phyloP scores from a whole-genome alignment of 2,797 vertebrate genomes.

The Aphelocoma californica region DNA sequence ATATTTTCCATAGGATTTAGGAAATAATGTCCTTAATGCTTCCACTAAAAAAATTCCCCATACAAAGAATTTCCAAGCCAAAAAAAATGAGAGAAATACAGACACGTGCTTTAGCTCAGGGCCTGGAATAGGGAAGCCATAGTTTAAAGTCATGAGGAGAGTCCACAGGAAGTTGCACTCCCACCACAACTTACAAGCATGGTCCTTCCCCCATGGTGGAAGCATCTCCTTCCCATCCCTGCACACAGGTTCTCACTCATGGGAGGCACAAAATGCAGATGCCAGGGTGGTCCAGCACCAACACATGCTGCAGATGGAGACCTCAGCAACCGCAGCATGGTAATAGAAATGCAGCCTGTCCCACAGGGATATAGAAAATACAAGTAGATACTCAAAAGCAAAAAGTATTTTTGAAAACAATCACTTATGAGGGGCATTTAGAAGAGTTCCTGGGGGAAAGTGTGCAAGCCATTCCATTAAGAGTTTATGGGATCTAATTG shows the following conservation, averaged over 20 bases:
- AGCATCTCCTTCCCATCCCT: not conserved
- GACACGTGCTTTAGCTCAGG: not conserved
- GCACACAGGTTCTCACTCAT: rapidly evolving
- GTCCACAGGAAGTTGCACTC: not conserved
- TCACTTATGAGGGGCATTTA: not conserved
- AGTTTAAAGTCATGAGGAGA: not conserved
- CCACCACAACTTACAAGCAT: not conserved
- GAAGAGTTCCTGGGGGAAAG: not conserved
- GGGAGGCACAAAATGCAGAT: not conserved
- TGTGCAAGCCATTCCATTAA: not conserved
- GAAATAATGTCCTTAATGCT: not conserved
- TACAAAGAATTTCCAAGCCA: not conserved
- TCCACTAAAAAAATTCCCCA: not conserved
- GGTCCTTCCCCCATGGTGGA: not conserved
- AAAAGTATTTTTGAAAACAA: not conserved
- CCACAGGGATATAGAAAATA: not conserved
- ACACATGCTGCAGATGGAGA: rapidly evolving
- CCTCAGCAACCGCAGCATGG: not conserved
- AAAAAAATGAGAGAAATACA: not conserved
- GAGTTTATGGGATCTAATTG: not conserved
- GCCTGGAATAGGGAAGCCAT: not conserved
- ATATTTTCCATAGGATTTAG: not conserved
- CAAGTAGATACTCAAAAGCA: not conserved
- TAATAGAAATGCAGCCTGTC: not conserved
- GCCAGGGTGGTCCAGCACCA: not conserved